Evolutionary conservation across 2,797 vertebrate genomes (phyloP).

Genomic region (Zonotrichia albicollis): DNA sequence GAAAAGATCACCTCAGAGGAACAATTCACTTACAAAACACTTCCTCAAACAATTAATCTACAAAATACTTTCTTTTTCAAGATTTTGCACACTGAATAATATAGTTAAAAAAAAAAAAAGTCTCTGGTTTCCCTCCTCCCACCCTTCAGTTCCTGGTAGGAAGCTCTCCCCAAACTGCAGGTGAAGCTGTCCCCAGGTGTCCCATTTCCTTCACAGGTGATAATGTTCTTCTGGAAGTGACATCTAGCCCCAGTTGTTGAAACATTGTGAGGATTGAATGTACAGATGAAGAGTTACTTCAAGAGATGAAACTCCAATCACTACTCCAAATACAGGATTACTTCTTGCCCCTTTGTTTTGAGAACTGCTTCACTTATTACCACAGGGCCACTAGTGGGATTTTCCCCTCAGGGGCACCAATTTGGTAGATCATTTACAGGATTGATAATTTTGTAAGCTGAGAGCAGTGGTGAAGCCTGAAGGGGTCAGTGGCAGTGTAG

Average conservation of each 20-base stretch:
- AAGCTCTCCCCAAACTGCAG: not conserved
- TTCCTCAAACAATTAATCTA: not conserved
- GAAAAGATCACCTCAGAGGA: not conserved
- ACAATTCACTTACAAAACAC: not conserved
- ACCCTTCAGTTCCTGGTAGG: not conserved
- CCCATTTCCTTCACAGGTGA: conserved; percentile 18
- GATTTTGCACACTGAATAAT: not conserved
- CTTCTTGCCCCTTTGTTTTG: not conserved
- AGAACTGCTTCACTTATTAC: not conserved
- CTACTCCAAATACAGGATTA: not conserved
- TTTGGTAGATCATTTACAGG: not conserved
- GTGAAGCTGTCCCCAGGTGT: not conserved
- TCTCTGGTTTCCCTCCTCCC: not conserved
- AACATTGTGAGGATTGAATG: not conserved
- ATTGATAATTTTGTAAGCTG: not conserved
- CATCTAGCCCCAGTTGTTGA: not conserved
- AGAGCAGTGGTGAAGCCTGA: not conserved
- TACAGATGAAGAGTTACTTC: not conserved
- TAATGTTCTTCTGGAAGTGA: not conserved
- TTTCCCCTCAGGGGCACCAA: not conserved
- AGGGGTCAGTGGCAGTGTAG: not conserved
- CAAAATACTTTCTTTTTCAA: not conserved
- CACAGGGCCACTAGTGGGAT: not conserved
- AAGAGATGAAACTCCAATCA: not conserved
- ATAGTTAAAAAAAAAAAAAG: not conserved